Evolutionary conservation across 64 coral and sea anemone genomes (phyloP), one percentile per base, ranked within the genome.

Genomic region (Montipora efflorescens): DNA sequence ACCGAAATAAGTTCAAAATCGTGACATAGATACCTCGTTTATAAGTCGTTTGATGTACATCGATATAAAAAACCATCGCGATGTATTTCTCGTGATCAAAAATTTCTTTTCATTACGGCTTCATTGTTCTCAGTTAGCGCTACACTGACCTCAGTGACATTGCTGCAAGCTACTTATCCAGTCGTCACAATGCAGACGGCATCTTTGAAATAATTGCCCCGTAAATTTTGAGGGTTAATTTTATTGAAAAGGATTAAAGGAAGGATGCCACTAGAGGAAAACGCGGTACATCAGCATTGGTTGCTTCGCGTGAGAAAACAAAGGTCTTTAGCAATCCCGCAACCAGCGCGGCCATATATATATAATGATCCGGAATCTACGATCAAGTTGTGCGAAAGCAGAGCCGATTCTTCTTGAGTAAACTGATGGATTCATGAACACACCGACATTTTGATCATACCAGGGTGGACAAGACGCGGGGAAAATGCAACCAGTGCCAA

Each of bases 381-480:
- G 66, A n/a, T 85, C 82, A 72, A 85, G 82, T 64, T 85, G 82
- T 85, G 66, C 43, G 45, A 18, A 49, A 70, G 66, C 13, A 70
- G 20, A 71, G 67, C 15, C 21, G 61, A 21, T 70, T 47, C 64
- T 71, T 85, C 7, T 43, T 19, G 46, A 70, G 59, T 13, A 19
- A 85, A 70, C 22, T 36, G 36, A 36, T n/a, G 15, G 62, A 44
- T 50, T 69, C 13, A 18, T 48, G 18, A 71, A n/a, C 66, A 23
- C 20, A 19, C 44, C 16, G 59, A 72, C 82, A 86, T 73, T 86
- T 86, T 86, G 47, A 47, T 86, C 82, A 86, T 86, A 21, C 82
- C 82, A 67, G 18, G 9, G 5, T n/a, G 15, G 8, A 23, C 48
- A 86, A 86, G 16, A 50, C 82, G 45, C 18, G 82, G 48, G 49